phyloP scores from a whole-genome alignment of 2,797 vertebrate genomes.

The Toxotes lorentzi region DNA sequence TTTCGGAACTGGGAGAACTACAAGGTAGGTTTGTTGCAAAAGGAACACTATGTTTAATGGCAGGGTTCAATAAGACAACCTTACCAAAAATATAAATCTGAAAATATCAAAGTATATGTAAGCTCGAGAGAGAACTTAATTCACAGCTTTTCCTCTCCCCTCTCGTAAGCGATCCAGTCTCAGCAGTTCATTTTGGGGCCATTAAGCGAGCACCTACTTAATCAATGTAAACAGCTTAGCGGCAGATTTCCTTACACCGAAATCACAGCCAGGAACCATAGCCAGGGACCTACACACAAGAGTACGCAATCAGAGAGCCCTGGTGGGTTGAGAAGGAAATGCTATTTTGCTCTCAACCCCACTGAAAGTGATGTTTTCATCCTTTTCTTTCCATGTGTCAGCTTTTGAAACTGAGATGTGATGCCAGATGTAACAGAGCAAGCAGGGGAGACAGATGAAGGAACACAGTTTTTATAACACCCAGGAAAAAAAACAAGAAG shows the following conservation, averaged over 20 bases:
- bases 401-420: conserved; percentile 26
- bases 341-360: conserved; percentile 19
- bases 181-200: conserved; percentile 37
- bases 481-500: background rate
- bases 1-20: conserved; percentile 99
- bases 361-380: conserved; percentile 22
- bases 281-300: conserved; percentile 50
- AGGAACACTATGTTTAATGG: background rate
- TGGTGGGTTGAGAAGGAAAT: conserved; percentile 14
- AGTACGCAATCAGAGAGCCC: conserved; percentile 37
- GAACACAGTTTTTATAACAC: conserved; percentile 12
- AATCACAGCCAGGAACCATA: conserved; percentile 37
- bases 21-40: conserved; percentile 85
- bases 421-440: conserved; percentile 27
- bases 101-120: conserved; percentile 2
- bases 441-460: background rate
- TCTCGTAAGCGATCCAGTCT: conserved; percentile 2
- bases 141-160: conserved; percentile 18
- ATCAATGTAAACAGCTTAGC: conserved; percentile 58
- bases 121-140: background rate
- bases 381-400: conserved; percentile 22
- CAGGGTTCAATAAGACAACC: background rate
- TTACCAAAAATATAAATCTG: background rate
- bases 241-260: conserved; percentile 46
- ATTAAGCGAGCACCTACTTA: conserved; percentile 29